Conservation (phyloP, 2,113 vertebrate species). For the Dasyurus viverrinus region DNA sequence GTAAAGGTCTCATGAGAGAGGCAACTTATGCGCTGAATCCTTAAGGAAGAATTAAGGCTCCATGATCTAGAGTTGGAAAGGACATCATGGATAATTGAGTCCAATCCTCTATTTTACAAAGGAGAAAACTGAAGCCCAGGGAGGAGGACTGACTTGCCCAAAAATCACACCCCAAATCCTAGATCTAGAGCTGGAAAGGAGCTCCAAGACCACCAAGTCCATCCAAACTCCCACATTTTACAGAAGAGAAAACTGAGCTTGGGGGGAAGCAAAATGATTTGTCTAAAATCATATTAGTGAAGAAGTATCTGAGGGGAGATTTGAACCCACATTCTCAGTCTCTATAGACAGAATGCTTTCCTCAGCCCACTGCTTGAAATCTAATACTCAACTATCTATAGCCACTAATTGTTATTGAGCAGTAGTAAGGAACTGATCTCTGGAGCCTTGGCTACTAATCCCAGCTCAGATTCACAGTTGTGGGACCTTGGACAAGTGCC, state of each 20-base stretch:
- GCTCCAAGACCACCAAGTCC: neutral
- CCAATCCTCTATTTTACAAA: neutral
- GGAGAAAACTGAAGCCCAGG: neutral
- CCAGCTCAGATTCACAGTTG: neutral
- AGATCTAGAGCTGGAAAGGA: neutral
- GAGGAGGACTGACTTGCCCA: neutral
- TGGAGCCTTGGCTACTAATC: neutral
- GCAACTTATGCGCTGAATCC: neutral
- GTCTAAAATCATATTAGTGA: neutral
- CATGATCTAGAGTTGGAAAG: neutral
- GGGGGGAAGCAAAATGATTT: neutral
- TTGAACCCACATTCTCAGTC: neutral
- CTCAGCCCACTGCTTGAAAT: neutral
- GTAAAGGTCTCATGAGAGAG: neutral
- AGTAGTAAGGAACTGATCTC: neutral
- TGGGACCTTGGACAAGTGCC: neutral
- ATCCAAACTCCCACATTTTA: neutral
- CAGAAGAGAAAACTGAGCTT: neutral
- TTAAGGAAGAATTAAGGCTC: neutral
- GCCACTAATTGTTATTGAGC: neutral
- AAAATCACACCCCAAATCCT: neutral
- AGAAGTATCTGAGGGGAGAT: neutral
- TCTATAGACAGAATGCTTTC: neutral
- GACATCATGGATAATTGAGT: neutral
- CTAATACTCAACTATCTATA: neutral